A percentile compares a stretch with the other conserved stretches of the same genome.
Evolutionary conservation across 35 echinoderm and acorn worm species (phyloP).

Genomic region (Apostichopus parvimensis): DNA sequence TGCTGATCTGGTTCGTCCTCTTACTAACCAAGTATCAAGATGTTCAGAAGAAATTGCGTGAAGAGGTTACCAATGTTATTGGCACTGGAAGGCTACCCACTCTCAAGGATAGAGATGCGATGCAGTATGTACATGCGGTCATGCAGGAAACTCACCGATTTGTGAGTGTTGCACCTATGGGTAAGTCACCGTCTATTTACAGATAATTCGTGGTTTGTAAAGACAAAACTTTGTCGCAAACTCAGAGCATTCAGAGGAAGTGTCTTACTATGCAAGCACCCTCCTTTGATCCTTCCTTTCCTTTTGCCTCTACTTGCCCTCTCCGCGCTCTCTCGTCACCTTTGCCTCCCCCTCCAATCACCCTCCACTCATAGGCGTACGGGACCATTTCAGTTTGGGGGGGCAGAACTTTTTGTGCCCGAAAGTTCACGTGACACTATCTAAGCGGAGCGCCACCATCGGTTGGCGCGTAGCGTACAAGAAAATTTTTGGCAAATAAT

Average conservation of each 20-base stretch:
- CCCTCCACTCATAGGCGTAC: too few relatives aligned
- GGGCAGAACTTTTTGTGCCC: too few relatives aligned
- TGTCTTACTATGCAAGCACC: neutral
- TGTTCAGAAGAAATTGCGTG: constrained; percentile 50
- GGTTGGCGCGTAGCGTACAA: too few relatives aligned
- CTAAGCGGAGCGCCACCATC: too few relatives aligned
- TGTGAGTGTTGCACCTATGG: constrained; percentile 37
- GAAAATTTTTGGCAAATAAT: too few relatives aligned
- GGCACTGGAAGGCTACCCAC: constrained; percentile 46
- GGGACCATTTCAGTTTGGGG: too few relatives aligned
- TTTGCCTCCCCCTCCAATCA: too few relatives aligned
- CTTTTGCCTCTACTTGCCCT: too few relatives aligned
- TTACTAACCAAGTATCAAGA: constrained; percentile 42
- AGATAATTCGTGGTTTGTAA: neutral
- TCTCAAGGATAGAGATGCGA: constrained; percentile 37
- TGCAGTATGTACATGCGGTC: constrained; percentile 44
- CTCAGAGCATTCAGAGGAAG: neutral
- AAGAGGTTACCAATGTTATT: constrained; percentile 43
- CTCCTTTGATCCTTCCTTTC: neutral
- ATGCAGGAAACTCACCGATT: constrained; percentile 45
- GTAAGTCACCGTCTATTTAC: neutral
- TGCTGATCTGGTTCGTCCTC: constrained; percentile 43
- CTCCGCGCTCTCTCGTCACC: too few relatives aligned
- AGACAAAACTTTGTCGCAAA: too few relatives aligned
- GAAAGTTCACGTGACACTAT: too few relatives aligned